These are phyloP conservation scores for Paracentrotus lividus DNA, from an alignment of 53 echinoderm and acorn worm species.

Conservation along the genomic window DNA sequence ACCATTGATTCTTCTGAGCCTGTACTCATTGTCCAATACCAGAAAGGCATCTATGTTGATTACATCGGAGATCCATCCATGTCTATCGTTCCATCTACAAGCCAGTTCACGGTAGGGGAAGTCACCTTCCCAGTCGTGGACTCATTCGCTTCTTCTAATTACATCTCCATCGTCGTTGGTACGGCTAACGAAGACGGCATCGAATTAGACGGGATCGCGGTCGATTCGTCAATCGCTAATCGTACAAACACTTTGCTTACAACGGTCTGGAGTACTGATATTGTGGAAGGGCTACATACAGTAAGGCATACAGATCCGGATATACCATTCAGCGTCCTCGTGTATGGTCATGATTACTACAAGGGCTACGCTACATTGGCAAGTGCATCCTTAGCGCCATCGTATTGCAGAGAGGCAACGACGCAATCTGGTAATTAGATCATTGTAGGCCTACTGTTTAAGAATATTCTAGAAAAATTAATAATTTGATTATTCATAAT, in stretches of 20 bases:
- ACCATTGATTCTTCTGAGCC: conserved; percentile 67
- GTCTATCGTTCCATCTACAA: conserved; percentile 75
- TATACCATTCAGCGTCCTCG: conserved; percentile 43
- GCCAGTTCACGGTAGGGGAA: conserved; percentile 76
- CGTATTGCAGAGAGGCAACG: not conserved
- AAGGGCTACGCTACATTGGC: not conserved
- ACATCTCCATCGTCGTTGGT: conserved; percentile 68
- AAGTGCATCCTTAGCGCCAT: not conserved
- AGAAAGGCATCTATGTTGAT: conserved; percentile 79
- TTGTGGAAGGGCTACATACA: conserved; percentile 38
- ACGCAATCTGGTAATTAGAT: not conserved
- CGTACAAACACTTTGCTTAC: not conserved
- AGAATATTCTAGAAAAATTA: not conserved
- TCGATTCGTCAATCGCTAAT: not conserved
- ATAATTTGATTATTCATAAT: not conserved
- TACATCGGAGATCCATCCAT: conserved; percentile 80
- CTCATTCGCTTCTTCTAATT: conserved; percentile 59
- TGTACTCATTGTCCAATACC: conserved; percentile 79
- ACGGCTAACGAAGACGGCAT: conserved; percentile 47
- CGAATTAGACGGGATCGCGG: not conserved
- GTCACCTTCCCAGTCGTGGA: conserved; percentile 70
- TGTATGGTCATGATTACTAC: conserved; percentile 44
- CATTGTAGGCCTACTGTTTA: not conserved
- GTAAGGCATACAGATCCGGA: conserved; percentile 21
- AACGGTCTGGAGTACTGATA: conserved; percentile 73